Base-by-base conservation (phyloP, 2,797 vertebrate species). In the Antrozous pallidus region DNA sequence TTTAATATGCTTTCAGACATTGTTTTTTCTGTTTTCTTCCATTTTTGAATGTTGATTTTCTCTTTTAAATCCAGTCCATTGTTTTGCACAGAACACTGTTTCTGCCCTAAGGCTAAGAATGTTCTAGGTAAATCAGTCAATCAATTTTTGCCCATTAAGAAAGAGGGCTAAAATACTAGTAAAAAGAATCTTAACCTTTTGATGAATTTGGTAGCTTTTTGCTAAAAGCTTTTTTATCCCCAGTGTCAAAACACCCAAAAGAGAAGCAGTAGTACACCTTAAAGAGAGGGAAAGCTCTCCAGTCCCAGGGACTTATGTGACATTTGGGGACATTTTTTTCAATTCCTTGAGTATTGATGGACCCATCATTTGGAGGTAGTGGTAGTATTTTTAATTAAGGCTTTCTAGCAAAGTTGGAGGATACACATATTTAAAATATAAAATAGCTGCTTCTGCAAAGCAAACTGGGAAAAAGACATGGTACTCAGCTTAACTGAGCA, bases 331-430 rank as follows among this genome's bases (percentile, higher is more conserved):
- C 94, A 95, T 77, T 47, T 42, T 95, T 77, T 96, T 93, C 42
- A 93, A 80, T 97, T 96, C 95, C 80, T 84, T 26, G 58, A 86
- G 69, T 95, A 95, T 94, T 95, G 91, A 97, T 96, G 80, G 94
- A 77, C 6, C n/a, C 69, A 95, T 94, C 88, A 79, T 89, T 98
- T 97, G 88, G 94, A 81, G 8, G n/a, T 90, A 90, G 87, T 70
- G n/a, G 24, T 80, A 71, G 94, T 98, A 96, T 96, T 98, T 98
- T 97, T 97, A 98, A 95, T 91, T 69, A 97, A 96, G 94, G 85
- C 82, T 96, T 97, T 97, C 87, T 97, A 96, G 95, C 95, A 13
- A 75, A 88, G 77, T 97, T 87, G 71, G 92, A 96, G 96, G 90
- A 77, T 90, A 69, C 22, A 33, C 38, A 69, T 56, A 56, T 54